Conservation (phyloP, 2,888 invertebrate genomes). For the Camptogramma bilineatum region DNA sequence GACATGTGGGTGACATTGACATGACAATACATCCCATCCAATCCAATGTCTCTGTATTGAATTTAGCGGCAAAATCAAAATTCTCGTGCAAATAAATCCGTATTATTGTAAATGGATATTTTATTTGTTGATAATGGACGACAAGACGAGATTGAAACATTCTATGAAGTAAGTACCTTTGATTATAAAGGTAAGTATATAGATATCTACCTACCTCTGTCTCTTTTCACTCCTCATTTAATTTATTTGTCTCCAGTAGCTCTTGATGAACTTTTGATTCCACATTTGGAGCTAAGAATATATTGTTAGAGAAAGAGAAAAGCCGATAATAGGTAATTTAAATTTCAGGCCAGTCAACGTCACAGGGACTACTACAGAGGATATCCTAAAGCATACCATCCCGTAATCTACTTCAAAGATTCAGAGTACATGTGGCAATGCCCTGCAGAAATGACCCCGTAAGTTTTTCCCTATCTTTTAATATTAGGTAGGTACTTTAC, state of each 20-base stretch:
- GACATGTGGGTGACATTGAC: neutral
- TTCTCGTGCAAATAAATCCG: slow-evolving; percentile 20
- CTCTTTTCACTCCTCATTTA: too few species aligned
- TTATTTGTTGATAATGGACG: slow-evolving; percentile 72
- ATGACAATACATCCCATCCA: neutral
- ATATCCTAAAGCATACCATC: slow-evolving; percentile 84
- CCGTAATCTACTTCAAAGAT: slow-evolving; percentile 84
- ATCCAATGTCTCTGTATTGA: neutral
- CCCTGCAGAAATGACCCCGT: slow-evolving; percentile 84
- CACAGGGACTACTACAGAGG: slow-evolving; percentile 88
- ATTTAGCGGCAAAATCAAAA: slow-evolving; percentile 22
- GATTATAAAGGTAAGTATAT: neutral
- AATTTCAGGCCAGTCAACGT: slow-evolving; percentile 81
- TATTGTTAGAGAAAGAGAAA: too few species aligned
- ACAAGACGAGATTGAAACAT: slow-evolving; percentile 75
- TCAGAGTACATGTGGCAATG: slow-evolving; percentile 83
- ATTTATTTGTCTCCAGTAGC: too few species aligned
- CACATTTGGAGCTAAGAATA: too few species aligned
- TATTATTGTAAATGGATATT: slow-evolving; percentile 54
- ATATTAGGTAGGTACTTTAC: slow-evolving; percentile 3
- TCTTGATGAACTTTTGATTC: too few species aligned
- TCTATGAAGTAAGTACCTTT: slow-evolving; percentile 67
- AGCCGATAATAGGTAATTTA: too few species aligned
- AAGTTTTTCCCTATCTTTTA: slow-evolving; percentile 47
- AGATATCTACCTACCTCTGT: neutral